phyloP scores from a whole-genome alignment of 1,140 invertebrate genomes.

The Thaumatotibia leucotreta region DNA sequence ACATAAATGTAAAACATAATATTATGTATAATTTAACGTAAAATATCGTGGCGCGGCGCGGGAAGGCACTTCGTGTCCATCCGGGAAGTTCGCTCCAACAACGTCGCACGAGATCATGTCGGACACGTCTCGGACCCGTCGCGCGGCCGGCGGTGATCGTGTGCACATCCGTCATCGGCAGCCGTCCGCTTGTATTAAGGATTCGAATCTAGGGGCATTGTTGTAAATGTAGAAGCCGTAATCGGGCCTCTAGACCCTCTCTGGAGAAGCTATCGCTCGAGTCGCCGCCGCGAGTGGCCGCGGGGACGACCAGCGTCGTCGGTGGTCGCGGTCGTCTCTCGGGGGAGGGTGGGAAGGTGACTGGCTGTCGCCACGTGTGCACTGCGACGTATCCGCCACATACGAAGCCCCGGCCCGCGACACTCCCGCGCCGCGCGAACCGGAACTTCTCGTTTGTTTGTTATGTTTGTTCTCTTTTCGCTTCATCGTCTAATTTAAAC shows the following conservation, averaged over 20 bases:
- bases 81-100: neutral
- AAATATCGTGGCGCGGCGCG: slow-evolving; percentile 53
- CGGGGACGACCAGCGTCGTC: neutral
- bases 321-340: neutral
- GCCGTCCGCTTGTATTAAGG: slow-evolving; percentile 17
- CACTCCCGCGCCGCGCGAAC: slow-evolving; percentile 33
- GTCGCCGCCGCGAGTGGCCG: neutral
- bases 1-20: slow-evolving; percentile 77
- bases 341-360: neutral
- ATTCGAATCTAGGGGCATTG: slow-evolving; percentile 19
- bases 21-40: slow-evolving; percentile 75
- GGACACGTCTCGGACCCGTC: neutral
- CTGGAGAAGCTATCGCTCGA: slow-evolving; percentile 6
- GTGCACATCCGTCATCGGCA: neutral
- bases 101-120: too few relatives aligned
- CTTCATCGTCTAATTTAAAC: slow-evolving; percentile 43
- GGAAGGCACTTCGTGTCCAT: slow-evolving; percentile 18
- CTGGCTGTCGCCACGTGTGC: neutral
- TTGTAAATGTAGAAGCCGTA: neutral
- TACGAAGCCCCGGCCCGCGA: neutral
- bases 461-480: slow-evolving; percentile 72
- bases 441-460: slow-evolving; percentile 65
- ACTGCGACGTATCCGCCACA: neutral
- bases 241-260: slow-evolving; percentile 19
- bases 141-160: neutral